These are phyloP conservation scores for Channa argus DNA, from an alignment of 2,113 vertebrate species.

Conservation along the genomic window DNA sequence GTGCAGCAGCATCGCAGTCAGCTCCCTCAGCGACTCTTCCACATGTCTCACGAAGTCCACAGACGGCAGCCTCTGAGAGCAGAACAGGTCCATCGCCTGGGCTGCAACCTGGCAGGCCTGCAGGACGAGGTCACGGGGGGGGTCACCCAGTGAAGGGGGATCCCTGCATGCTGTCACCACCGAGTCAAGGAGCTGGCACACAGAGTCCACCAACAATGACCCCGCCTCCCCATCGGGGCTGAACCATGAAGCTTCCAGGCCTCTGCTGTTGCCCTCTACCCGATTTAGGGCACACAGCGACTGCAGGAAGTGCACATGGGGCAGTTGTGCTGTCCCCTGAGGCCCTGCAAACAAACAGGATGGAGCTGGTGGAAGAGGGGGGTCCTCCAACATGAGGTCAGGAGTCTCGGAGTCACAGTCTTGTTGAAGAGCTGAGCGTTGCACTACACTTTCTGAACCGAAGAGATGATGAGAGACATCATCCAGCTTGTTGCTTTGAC, in stretches of 20 bases:
- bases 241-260: constrained; percentile 68
- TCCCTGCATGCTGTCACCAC: constrained; percentile 81
- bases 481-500: neutral
- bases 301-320: constrained; percentile 87
- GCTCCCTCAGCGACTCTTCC: constrained; percentile 84
- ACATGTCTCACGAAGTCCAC: constrained; percentile 80
- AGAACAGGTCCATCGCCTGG: constrained; percentile 75
- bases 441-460: constrained; percentile 36
- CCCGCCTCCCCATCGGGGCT: constrained; percentile 65
- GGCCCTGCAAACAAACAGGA: neutral
- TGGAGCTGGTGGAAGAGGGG: neutral
- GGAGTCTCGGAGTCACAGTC: constrained; percentile 82
- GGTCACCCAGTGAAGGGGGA: constrained; percentile 56
- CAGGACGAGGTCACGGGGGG: constrained; percentile 67
- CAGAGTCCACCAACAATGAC: constrained; percentile 81
- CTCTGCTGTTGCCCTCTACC: constrained; percentile 60
- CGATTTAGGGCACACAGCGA: constrained; percentile 84
- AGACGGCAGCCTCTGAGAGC: constrained; percentile 76
- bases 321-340: constrained; percentile 52
- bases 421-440: constrained; percentile 79
- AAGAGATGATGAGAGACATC: constrained; percentile 62
- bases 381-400: constrained; percentile 10
- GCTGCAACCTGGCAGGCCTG: constrained; percentile 81
- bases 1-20: constrained; percentile 84
- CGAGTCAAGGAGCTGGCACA: constrained; percentile 85